phyloP scores from a whole-genome alignment of 2,113 vertebrate species.

The Jacana jacana region DNA sequence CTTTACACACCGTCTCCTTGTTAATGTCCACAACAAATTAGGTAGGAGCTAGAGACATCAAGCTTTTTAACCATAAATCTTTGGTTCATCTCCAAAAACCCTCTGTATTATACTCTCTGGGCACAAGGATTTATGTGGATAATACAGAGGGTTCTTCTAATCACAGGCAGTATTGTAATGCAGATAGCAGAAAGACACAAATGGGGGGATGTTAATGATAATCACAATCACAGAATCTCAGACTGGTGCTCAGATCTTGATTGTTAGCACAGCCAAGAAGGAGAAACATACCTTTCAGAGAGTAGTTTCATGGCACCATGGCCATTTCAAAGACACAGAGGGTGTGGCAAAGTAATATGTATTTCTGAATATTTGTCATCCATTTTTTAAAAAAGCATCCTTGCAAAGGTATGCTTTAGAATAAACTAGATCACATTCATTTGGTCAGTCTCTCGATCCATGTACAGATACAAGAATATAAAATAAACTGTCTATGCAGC shows the following conservation, averaged over 20 bases:
- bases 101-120: background rate
- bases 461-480: background rate
- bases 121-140: background rate
- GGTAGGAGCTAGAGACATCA: background rate
- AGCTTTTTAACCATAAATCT: background rate
- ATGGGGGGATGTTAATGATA: background rate
- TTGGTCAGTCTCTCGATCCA: background rate
- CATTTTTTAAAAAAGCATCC: background rate
- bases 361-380: background rate
- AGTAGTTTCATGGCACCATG: background rate
- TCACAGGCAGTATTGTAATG: slow-evolving; percentile 21
- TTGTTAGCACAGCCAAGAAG: background rate
- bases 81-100: background rate
- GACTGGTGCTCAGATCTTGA: background rate
- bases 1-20: background rate
- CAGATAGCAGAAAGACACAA: background rate
- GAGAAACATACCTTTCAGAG: background rate
- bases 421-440: background rate
- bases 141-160: too few relatives aligned
- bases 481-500: background rate
- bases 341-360: background rate
- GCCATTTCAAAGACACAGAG: background rate
- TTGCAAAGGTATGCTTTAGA: background rate
- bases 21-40: background rate
- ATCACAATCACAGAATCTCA: background rate